Evolutionary conservation across 2,888 invertebrate species (phyloP).

Genomic region (Micropterix aruncella): DNA sequence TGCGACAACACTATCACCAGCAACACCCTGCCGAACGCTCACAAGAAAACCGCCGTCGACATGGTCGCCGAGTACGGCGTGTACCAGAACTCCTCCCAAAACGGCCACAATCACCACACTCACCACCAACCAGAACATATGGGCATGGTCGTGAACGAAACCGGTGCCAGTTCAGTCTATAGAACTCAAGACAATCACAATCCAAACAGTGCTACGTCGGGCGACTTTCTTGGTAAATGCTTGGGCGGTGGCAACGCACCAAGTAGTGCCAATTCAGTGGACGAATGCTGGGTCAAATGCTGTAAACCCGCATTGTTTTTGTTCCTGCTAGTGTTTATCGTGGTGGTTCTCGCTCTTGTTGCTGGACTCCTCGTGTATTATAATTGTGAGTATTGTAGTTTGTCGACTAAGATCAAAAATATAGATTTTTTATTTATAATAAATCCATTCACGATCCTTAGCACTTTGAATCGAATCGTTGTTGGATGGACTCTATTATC

Average conservation of each 20-base stretch:
- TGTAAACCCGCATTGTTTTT: slow-evolving; percentile 18
- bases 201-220: slow-evolving; percentile 17
- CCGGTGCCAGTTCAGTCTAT: slow-evolving; percentile 36
- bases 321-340: slow-evolving; percentile 17
- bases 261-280: slow-evolving; percentile 28
- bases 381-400: slow-evolving; percentile 19
- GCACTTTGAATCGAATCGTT: no score
- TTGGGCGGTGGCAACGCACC: slow-evolving; percentile 18
- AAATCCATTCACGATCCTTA: no score
- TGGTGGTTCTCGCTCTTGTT: slow-evolving; percentile 18
- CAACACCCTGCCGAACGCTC: not conserved
- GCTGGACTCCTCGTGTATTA: slow-evolving; percentile 19
- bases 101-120: slow-evolving; percentile 24
- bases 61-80: slow-evolving; percentile 41
- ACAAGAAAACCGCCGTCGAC: slow-evolving; percentile 32
- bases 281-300: slow-evolving; percentile 20
- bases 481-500: no score
- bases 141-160: slow-evolving; percentile 37
- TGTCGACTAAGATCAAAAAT: no score
- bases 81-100: slow-evolving; percentile 29
- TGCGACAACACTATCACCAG: not conserved
- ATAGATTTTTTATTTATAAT: no score
- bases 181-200: not conserved
- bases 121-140: slow-evolving; percentile 20
- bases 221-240: slow-evolving; percentile 15